These are phyloP conservation scores for Limnephilus marmoratus DNA, from an alignment of 2,888 invertebrate genomes.

Conservation along the genomic window DNA sequence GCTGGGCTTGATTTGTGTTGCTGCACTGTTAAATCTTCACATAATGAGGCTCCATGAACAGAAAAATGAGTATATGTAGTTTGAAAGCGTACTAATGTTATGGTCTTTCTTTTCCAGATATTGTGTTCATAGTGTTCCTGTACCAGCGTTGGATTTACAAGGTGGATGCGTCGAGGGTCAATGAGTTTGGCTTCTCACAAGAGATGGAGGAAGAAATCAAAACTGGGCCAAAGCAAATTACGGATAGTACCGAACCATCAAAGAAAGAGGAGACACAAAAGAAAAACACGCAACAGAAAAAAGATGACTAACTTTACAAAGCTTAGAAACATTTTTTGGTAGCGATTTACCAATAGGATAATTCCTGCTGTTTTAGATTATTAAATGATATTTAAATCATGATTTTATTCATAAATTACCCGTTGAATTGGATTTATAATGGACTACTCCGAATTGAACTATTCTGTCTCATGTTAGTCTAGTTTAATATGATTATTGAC, in stretches of 20 bases:
- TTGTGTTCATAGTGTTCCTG: conserved; percentile 98
- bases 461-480: not conserved
- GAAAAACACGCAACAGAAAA: not conserved
- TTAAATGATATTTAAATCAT: conserved; percentile 21
- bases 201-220: conserved; percentile 85
- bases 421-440: not conserved
- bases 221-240: conserved; percentile 47
- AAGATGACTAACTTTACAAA: conserved; percentile 49
- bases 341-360: conserved; percentile 20
- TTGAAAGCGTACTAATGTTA: not conserved
- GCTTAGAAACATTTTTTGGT: conserved; percentile 7
- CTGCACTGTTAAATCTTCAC: not conserved
- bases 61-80: not conserved
- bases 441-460: not conserved
- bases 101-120: conserved; percentile 81
- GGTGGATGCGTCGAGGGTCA: conserved; percentile 94
- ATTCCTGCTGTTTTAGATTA: conserved; percentile 27
- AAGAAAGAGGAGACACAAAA: conserved; percentile 39
- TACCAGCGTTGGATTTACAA: conserved; percentile 99
- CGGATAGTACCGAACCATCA: conserved; percentile 13
- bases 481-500: not conserved
- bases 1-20: not conserved
- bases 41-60: not conserved
- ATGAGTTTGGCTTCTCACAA: conserved; percentile 98
- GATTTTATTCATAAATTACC: not conserved